These are phyloP conservation scores for Catocala sponsa DNA, from an alignment of 2,888 invertebrate species.

Conservation along the genomic window DNA sequence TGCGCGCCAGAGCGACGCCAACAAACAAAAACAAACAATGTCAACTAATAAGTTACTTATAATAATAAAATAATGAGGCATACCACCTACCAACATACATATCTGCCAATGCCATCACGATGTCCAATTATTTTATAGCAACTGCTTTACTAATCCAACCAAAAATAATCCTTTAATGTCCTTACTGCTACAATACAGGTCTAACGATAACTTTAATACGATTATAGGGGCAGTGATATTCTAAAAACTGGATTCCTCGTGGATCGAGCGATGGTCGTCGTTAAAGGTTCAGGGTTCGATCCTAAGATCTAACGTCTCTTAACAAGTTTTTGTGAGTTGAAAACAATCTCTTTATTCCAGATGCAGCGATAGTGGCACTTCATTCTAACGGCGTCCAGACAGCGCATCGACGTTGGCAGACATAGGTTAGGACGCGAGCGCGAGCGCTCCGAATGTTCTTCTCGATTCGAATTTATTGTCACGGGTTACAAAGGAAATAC, in stretches of 20 bases:
- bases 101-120: slow-evolving; percentile 82
- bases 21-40: slow-evolving; percentile 63
- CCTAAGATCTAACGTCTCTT: slow-evolving; percentile 94
- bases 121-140: slow-evolving; percentile 61
- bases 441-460: slow-evolving; percentile 77
- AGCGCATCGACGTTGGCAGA: slow-evolving; percentile 81
- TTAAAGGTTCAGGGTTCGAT: slow-evolving; percentile 62
- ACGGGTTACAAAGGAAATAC: slow-evolving; percentile 65
- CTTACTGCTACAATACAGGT: slow-evolving; percentile 78
- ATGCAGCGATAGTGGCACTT: slow-evolving; percentile 95
- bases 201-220: slow-evolving; percentile 70
- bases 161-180: slow-evolving; percentile 65
- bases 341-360: slow-evolving; percentile 97
- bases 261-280: slow-evolving; percentile 80
- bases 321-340: slow-evolving; percentile 97
- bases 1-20: slow-evolving; percentile 63
- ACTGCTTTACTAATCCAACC: slow-evolving; percentile 60
- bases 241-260: slow-evolving; percentile 76
- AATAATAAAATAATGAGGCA: slow-evolving; percentile 47
- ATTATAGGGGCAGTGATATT: slow-evolving; percentile 81
- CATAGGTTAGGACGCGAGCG: slow-evolving; percentile 83
- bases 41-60: slow-evolving; percentile 40
- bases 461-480: slow-evolving; percentile 85
- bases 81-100: slow-evolving; percentile 81
- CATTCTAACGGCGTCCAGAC: slow-evolving; percentile 87